phyloP scores from a whole-genome alignment of 1,140 invertebrate genomes.

The Armadillidium nasatum region DNA sequence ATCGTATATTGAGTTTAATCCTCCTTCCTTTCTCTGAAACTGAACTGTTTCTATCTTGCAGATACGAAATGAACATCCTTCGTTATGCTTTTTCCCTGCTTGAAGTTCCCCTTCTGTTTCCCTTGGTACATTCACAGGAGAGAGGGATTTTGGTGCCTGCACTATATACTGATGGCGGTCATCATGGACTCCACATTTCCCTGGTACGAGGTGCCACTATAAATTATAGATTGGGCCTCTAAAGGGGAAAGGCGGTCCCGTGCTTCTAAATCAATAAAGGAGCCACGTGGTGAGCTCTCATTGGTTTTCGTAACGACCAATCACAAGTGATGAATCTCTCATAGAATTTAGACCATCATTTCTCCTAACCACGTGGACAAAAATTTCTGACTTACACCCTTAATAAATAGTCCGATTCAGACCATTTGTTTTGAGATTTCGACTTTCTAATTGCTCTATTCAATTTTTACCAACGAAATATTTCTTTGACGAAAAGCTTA shows the following conservation, averaged over 20 bases:
- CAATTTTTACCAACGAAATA: no score
- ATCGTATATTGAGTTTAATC: background rate
- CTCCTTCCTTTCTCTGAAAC: background rate
- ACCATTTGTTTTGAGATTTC: no score
- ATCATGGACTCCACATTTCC: constrained; percentile 1
- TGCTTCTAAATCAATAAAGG: constrained; percentile 2
- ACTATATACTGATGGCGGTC: constrained; percentile 6
- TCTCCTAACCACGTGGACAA: constrained; percentile 3
- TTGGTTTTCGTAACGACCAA: constrained; percentile 9
- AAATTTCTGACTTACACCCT: no score
- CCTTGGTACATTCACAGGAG: background rate
- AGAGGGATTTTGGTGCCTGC: background rate
- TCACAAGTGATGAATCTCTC: background rate
- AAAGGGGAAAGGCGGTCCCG: background rate
- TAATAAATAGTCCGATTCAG: no score
- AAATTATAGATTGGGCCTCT: constrained; percentile 10
- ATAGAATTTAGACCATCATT: background rate
- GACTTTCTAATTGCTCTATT: no score
- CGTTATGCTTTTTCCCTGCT: background rate
- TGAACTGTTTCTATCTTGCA: no score
- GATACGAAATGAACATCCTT: background rate
- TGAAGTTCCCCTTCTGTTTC: background rate
- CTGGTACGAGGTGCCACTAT: constrained; percentile 8
- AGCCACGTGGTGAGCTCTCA: constrained; percentile 4
- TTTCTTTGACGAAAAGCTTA: no score